Evolutionary conservation across 2,113 vertebrate genomes (phyloP), one percentile per base, ranked within the genome.

Genomic region (Piprites chloris): DNA sequence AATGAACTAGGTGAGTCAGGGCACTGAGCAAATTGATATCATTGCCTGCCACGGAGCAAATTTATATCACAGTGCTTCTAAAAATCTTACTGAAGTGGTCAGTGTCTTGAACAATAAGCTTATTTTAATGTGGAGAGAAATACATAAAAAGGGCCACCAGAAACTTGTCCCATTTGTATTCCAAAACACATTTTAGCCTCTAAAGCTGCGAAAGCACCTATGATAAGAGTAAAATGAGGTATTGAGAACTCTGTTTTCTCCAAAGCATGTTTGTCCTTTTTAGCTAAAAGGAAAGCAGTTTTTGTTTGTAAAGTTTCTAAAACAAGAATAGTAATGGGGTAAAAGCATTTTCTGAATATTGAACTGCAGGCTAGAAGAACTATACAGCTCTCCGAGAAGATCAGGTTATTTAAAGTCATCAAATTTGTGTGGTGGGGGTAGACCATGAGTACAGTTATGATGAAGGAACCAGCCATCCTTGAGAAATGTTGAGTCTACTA

Each of bases 231-330:
- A 12, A 71, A 74, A 66, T 21, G 17, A 77, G n/a, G 72, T 83
- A 20, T n/a, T 53, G 19, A 93, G 33, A 87, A 28, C 19, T 8
- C 44, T n/a, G 14, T 85, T 96, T 89, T 77, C 37, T 93, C 61
- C 39, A 85, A 91, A 37, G 5, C 9, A 7, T 20, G 53, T 65
- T 97, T 93, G 97, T 86, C 47, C 53, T 93, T 96, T 81, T 89
- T 95, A 71, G 78, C 32, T 72, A 82, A 68, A 63, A 62, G 17
- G 44, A 82, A 67, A 85, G 16, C 14, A 78, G 19, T 35, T 93
- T 97, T 87, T 12, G 13, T 53, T 90, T 33, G 26, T 84, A 96
- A 74, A 77, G 12, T 87, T 92, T 96, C 94, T 96, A 62, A 95
- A 94, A 75, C 52, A 39, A 79, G 46, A 74, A 95, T 68, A 89